phyloP scores from a whole-genome alignment of 2,888 invertebrate genomes.

The Mythimna albipuncta region DNA sequence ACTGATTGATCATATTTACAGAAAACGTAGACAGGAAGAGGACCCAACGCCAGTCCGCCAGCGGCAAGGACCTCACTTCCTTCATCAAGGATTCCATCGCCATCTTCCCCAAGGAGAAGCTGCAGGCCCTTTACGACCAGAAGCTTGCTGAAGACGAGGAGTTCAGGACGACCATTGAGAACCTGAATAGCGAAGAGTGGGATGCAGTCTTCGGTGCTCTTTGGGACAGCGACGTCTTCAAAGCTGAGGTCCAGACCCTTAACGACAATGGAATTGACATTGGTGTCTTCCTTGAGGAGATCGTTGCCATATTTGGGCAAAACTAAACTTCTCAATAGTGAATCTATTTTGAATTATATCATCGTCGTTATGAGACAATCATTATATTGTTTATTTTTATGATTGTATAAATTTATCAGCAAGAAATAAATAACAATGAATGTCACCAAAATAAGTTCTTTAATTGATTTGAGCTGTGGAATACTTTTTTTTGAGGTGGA shows the following conservation, averaged over 20 bases:
- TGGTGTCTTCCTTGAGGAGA: conserved; percentile 66
- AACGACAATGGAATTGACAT: conserved; percentile 77
- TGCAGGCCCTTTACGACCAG: conserved; percentile 78
- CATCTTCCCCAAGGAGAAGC: conserved; percentile 76
- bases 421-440: conserved; percentile 24
- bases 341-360: background rate
- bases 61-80: conserved; percentile 73
- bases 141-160: conserved; percentile 78
- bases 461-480: background rate
- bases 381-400: background rate
- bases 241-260: conserved; percentile 73
- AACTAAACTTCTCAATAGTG: conserved; percentile 57
- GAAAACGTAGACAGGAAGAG: conserved; percentile 40
- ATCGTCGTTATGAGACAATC: background rate
- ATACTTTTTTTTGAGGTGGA: no score
- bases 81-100: conserved; percentile 75
- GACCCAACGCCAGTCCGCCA: conserved; percentile 64
- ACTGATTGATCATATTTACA: conserved; percentile 33
- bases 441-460: conserved; percentile 17
- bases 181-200: conserved; percentile 80
- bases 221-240: conserved; percentile 77
- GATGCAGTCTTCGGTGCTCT: conserved; percentile 71
- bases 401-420: conserved; percentile 9
- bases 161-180: conserved; percentile 78
- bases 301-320: conserved; percentile 80